Percentiles rank a stretch among this genome's conserved stretches.
phyloP scores from a whole-genome alignment of 2,797 vertebrate genomes.

The Liparis tanakae region DNA sequence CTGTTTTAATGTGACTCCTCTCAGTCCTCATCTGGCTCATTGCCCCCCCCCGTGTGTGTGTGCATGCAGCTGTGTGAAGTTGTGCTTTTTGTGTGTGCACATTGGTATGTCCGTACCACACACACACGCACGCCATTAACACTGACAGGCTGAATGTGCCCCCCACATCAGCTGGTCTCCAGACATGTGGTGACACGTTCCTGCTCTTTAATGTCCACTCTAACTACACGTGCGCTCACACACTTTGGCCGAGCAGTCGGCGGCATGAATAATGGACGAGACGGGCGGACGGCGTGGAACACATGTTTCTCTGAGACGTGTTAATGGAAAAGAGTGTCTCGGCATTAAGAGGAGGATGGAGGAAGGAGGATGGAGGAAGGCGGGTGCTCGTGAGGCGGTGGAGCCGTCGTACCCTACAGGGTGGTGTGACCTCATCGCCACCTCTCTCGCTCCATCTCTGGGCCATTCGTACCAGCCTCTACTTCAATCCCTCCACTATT shows the following conservation, averaged over 20 bases:
- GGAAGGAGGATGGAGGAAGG: slow-evolving; percentile 37
- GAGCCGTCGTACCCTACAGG: slow-evolving; percentile 66
- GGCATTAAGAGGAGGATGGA: slow-evolving; percentile 46
- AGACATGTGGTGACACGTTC: slow-evolving; percentile 54
- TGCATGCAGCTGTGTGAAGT: slow-evolving; percentile 39
- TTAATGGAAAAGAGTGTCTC: slow-evolving; percentile 74
- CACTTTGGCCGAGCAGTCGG: slow-evolving; percentile 70
- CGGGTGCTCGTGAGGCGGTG: slow-evolving; percentile 48
- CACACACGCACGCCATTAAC: slow-evolving; percentile 24
- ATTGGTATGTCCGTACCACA: slow-evolving; percentile 11
- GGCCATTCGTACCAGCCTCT: slow-evolving; percentile 45
- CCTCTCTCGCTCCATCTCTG: slow-evolving; percentile 34
- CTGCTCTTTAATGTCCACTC: slow-evolving; percentile 57
- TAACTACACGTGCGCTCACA: slow-evolving; percentile 50
- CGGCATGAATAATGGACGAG: slow-evolving; percentile 80
- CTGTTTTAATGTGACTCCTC: slow-evolving; percentile 79
- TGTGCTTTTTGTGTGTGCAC: slow-evolving; percentile 48
- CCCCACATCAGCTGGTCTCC: slow-evolving; percentile 47
- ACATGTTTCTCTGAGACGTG: slow-evolving; percentile 69
- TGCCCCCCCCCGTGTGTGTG: slow-evolving; percentile 57
- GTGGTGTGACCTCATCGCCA: slow-evolving; percentile 63
- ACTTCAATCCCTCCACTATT: slow-evolving; percentile 38
- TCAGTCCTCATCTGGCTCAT: slow-evolving; percentile 78
- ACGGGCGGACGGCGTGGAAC: slow-evolving; percentile 67
- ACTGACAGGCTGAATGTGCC: slow-evolving; percentile 49